These are phyloP conservation scores for Xiphophorus birchmanni DNA, from an alignment of 2,797 vertebrate genomes.

Conservation along the genomic window DNA sequence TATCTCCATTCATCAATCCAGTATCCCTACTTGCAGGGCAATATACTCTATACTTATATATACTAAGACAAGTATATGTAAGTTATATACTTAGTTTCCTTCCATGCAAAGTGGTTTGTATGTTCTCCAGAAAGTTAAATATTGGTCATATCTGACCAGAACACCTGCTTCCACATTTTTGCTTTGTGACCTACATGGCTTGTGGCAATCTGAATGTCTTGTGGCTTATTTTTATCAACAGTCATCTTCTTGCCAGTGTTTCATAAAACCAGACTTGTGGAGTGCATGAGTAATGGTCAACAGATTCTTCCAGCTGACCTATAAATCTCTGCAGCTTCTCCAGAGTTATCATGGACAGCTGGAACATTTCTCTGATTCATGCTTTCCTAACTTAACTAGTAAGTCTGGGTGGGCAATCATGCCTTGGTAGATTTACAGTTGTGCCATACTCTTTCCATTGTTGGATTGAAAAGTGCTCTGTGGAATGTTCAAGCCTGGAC, in stretches of 20 bases:
- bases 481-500: background rate
- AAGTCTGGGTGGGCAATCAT: background rate
- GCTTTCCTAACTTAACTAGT: background rate
- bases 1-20: background rate
- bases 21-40: background rate
- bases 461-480: background rate
- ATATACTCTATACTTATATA: too few relatives aligned
- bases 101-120: background rate
- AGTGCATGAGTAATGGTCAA: background rate
- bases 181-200: background rate
- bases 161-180: background rate
- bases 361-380: background rate
- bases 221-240: background rate
- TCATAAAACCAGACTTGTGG: background rate
- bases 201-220: background rate
- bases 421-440: background rate
- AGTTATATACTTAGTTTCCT: background rate
- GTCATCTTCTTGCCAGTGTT: background rate
- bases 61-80: background rate
- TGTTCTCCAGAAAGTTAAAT: background rate
- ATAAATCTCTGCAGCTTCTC: background rate
- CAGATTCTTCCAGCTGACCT: background rate
- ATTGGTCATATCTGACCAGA: background rate
- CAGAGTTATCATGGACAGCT: background rate
- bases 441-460: background rate